Conservation (phyloP, 1,140 invertebrate species). For the Ooceraea biroi region DNA sequence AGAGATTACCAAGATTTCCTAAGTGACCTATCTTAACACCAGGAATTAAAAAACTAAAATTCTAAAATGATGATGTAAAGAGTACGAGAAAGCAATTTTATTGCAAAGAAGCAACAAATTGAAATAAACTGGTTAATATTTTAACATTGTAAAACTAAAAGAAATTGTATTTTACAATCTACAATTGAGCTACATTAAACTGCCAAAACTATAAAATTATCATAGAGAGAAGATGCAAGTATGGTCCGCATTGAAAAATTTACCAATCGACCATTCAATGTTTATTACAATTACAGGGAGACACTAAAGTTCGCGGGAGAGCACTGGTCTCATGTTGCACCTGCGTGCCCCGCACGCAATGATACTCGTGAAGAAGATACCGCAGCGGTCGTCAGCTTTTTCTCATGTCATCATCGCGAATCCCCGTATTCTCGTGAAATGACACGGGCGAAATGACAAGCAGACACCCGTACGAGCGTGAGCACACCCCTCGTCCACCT, state of each 20-base stretch:
- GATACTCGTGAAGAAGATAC: constrained; percentile 31
- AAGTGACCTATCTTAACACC: not conserved
- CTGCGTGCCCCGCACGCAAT: constrained; percentile 5
- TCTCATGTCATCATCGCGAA: constrained; percentile 51
- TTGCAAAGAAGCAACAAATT: not conserved
- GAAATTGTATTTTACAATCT: not conserved
- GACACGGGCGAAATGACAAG: too few species aligned
- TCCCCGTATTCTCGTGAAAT: constrained; percentile 38
- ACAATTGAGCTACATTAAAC: not conserved
- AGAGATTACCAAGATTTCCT: not conserved
- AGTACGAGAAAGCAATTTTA: not conserved
- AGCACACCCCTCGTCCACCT: constrained; percentile 1
- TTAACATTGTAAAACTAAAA: not conserved
- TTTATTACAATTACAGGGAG: constrained; percentile 26
- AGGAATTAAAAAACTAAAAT: not conserved
- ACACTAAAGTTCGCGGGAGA: too few species aligned
- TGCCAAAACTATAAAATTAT: not conserved
- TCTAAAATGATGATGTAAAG: not conserved
- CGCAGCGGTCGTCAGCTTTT: constrained; percentile 24
- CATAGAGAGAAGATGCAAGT: too few species aligned
- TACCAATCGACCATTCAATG: constrained; percentile 39
- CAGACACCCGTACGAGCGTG: not conserved
- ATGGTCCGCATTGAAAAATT: too few species aligned
- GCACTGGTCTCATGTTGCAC: constrained; percentile 21
- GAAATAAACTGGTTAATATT: not conserved